Conservation (phyloP, 2,797 vertebrate genomes). For the Coilia nasus region DNA sequence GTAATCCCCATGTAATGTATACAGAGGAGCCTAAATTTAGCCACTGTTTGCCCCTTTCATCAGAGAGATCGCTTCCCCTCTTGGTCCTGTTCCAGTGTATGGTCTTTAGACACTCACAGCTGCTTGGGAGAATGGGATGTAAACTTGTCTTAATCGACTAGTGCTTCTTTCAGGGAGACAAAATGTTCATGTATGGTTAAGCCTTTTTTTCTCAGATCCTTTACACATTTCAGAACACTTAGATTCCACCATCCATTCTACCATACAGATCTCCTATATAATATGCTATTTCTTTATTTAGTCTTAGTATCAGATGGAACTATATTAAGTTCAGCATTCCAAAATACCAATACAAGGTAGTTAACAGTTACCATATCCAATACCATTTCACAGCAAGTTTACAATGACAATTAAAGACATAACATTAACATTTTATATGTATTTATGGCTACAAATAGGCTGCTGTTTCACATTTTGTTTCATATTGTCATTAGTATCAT, state of each 20-base stretch:
- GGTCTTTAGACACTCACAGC: neutral
- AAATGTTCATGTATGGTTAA: neutral
- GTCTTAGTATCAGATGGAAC: neutral
- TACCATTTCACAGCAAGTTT: too few relatives aligned
- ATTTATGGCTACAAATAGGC: too few relatives aligned
- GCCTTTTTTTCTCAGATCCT: neutral
- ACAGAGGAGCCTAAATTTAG: conserved; percentile 42
- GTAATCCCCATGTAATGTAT: conserved; percentile 47
- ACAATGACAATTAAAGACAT: too few relatives aligned
- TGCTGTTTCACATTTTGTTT: too few relatives aligned
- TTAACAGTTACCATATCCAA: too few relatives aligned
- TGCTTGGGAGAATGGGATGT: neutral
- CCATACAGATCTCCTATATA: neutral
- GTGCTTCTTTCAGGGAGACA: neutral
- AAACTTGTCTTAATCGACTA: neutral
- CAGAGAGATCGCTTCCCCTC: neutral
- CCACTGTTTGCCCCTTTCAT: neutral
- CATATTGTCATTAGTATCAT: too few relatives aligned
- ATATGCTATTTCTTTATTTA: neutral
- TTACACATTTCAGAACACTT: neutral
- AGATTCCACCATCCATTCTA: neutral
- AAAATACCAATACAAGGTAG: too few relatives aligned
- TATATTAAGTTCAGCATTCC: neutral
- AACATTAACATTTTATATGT: too few relatives aligned
- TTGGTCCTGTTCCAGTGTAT: neutral